Percentiles rank a stretch among this genome's conserved stretches.
Conservation (phyloP, 1,140 invertebrate genomes). For the Heliconius eleuchia region DNA sequence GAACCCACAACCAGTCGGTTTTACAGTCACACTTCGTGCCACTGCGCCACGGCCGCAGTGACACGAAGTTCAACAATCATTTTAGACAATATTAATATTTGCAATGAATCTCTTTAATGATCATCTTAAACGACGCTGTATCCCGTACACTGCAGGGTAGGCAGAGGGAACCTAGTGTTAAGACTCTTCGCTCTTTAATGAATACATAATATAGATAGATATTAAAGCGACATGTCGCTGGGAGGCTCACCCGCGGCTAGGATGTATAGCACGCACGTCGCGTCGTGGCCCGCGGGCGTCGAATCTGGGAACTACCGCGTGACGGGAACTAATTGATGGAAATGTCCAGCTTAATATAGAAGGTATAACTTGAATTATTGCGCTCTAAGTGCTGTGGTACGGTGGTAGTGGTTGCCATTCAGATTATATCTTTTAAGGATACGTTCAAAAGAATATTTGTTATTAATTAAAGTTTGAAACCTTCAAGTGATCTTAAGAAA, state of each 20-base stretch:
- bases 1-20: too few species aligned
- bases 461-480: too few species aligned
- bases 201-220: not conserved
- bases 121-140: too few species aligned
- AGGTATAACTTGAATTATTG: not conserved
- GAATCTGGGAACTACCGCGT: not conserved
- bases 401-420: not conserved
- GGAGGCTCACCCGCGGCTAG: conserved; percentile 11
- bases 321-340: not conserved
- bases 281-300: not conserved
- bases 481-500: too few species aligned
- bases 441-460: too few species aligned
- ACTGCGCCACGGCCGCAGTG: too few species aligned
- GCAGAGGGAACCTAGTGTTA: too few species aligned
- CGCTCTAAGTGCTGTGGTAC: not conserved
- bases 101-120: not conserved
- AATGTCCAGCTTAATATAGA: not conserved
- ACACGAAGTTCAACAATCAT: too few species aligned
- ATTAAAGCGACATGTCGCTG: not conserved
- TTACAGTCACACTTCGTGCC: too few species aligned
- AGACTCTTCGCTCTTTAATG: not conserved
- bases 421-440: too few species aligned
- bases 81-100: not conserved
- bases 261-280: not conserved
- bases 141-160: too few species aligned